Conservation (phyloP, 1,140 invertebrate genomes). For the Trissolcus basalis region DNA sequence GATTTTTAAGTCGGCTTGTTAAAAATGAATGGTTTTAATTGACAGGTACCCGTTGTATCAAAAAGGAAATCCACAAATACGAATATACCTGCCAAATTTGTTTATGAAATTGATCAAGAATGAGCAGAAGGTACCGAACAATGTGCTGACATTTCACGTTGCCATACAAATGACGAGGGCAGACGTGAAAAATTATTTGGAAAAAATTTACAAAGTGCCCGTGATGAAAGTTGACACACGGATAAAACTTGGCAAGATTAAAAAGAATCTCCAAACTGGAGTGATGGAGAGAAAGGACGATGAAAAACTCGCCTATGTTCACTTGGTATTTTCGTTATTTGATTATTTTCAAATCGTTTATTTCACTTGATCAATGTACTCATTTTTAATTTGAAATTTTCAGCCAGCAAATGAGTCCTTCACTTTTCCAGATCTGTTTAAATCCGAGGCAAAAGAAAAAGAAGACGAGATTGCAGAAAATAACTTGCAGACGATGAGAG, state of each 20-base stretch:
- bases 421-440: conserved; percentile 78
- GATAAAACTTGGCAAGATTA: conserved; percentile 81
- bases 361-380: conserved; percentile 10
- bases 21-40: no score
- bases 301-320: conserved; percentile 87
- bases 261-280: conserved; percentile 72
- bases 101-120: conserved; percentile 93
- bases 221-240: conserved; percentile 84
- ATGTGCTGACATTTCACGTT: conserved; percentile 88
- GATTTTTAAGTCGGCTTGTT: no score
- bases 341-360: background rate
- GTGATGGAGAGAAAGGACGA: conserved; percentile 86
- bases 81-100: conserved; percentile 94
- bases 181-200: conserved; percentile 94
- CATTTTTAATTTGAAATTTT: conserved; percentile 44
- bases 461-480: conserved; percentile 76
- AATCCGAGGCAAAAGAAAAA: conserved; percentile 61
- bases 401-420: conserved; percentile 78
- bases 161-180: conserved; percentile 89
- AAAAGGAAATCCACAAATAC: conserved; percentile 90
- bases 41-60: conserved; percentile 90
- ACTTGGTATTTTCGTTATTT: conserved; percentile 78
- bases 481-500: conserved; percentile 73
- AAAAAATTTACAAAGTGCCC: conserved; percentile 94
- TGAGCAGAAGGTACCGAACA: conserved; percentile 79